These are phyloP conservation scores for Philopedon plagiatum DNA, from an alignment of 2,888 invertebrate species.

Conservation along the genomic window DNA sequence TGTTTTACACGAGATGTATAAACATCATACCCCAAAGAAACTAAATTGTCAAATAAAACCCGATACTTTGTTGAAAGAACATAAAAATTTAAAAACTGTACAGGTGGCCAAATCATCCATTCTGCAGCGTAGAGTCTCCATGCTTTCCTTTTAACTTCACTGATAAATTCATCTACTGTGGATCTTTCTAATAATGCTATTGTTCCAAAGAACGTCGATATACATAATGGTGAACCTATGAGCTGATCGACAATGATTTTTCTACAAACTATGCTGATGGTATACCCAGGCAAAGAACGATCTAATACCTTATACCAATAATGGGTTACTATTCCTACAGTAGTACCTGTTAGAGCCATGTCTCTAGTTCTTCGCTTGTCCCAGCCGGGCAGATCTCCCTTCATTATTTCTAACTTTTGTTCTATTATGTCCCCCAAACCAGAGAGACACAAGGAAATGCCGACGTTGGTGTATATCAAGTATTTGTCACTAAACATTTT, in stretches of 20 bases:
- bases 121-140: constrained; percentile 87
- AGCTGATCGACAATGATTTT: constrained; percentile 89
- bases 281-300: constrained; percentile 78
- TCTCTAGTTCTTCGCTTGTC: constrained; percentile 77
- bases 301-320: constrained; percentile 90
- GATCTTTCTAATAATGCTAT: constrained; percentile 80
- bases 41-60: constrained; percentile 78
- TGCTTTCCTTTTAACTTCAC: constrained; percentile 82
- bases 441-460: constrained; percentile 83
- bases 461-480: constrained; percentile 84
- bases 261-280: constrained; percentile 76
- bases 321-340: constrained; percentile 86
- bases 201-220: constrained; percentile 83
- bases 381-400: constrained; percentile 72
- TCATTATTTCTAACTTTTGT: constrained; percentile 82
- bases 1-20: constrained; percentile 88
- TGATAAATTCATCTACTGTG: constrained; percentile 73
- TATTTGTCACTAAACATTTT: constrained; percentile 76
- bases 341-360: constrained; percentile 84
- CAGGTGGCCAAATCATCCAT: constrained; percentile 94
- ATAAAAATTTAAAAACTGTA: constrained; percentile 94
- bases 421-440: constrained; percentile 84
- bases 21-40: constrained; percentile 89
- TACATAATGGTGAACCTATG: constrained; percentile 86
- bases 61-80: constrained; percentile 85